A percentile compares a stretch with the other conserved stretches of the same genome.
These are phyloP conservation scores for Athripsodes cinereus DNA, from an alignment of 2,888 invertebrate genomes.

Conservation along the genomic window DNA sequence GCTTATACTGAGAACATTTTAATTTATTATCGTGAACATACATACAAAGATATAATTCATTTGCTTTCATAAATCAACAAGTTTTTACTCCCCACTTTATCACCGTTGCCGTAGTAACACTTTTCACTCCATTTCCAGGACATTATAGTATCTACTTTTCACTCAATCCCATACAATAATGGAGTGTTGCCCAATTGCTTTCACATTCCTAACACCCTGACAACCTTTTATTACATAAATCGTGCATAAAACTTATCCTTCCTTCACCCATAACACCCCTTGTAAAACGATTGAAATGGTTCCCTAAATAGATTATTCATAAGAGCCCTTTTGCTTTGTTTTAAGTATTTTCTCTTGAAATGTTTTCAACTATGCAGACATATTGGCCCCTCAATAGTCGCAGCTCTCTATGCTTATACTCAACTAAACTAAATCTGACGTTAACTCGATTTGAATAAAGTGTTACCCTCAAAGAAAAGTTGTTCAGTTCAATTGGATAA, in stretches of 20 bases:
- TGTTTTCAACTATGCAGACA: neutral
- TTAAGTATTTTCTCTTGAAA: conserved; percentile 10
- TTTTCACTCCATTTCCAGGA: conserved; percentile 26
- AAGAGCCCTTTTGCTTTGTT: conserved; percentile 25
- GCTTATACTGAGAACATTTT: too few species aligned
- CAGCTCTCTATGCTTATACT: neutral
- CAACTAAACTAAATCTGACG: conserved; percentile 22
- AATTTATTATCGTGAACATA: too few species aligned
- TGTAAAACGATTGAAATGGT: conserved; percentile 15
- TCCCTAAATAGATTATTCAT: conserved; percentile 14
- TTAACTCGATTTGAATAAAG: conserved; percentile 28
- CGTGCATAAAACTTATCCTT: conserved; percentile 25
- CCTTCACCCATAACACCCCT: neutral
- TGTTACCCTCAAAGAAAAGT: conserved; percentile 16
- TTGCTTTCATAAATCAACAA: neutral
- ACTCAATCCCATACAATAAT: conserved; percentile 23
- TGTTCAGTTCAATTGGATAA: conserved; percentile 10
- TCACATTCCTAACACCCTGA: conserved; percentile 11
- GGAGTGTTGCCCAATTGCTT: conserved; percentile 16
- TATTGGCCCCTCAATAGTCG: neutral
- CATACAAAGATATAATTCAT: too few species aligned
- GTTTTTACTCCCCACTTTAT: conserved; percentile 4
- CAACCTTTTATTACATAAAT: conserved; percentile 27
- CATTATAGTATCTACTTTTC: conserved; percentile 22
- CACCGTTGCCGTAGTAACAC: conserved; percentile 4